A percentile compares a stretch with the other conserved stretches of the same genome.
Evolutionary conservation across 2,797 vertebrate species (phyloP).

Genomic region (Rhinatrema bivittatum): DNA sequence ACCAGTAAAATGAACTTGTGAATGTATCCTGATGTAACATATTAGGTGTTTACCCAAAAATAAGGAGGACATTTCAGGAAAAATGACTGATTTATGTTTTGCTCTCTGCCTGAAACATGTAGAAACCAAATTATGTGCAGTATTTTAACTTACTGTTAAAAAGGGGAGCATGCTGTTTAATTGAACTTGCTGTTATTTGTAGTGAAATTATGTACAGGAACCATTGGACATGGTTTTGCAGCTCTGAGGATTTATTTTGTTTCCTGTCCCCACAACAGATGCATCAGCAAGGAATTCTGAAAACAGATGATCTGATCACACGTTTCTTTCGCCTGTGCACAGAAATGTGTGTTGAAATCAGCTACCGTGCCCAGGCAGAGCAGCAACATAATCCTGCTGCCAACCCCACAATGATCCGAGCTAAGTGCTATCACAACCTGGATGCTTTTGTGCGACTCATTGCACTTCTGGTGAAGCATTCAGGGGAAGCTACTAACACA

Average conservation of each 20-base stretch:
- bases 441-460: slow-evolving; percentile 96
- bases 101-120: no score
- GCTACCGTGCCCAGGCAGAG: slow-evolving; percentile 93
- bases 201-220: slow-evolving; percentile 6
- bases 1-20: no score
- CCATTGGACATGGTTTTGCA: not conserved
- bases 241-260: slow-evolving; percentile 1
- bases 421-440: slow-evolving; percentile 97
- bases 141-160: no score
- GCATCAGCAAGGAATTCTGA: slow-evolving; percentile 97
- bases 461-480: slow-evolving; percentile 93
- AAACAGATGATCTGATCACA: slow-evolving; percentile 97
- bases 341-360: slow-evolving; percentile 98
- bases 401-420: slow-evolving; percentile 94
- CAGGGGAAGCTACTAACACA: slow-evolving; percentile 95
- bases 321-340: slow-evolving; percentile 98
- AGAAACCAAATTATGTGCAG: no score
- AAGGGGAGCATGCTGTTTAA: no score
- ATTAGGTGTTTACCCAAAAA: no score
- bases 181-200: no score
- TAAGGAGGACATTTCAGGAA: no score
- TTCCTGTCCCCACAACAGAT: slow-evolving; percentile 60
- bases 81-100: no score
- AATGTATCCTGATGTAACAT: no score
- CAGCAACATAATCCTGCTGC: slow-evolving; percentile 97